These are phyloP conservation scores for Varanus komodoensis DNA, from an alignment of 2,113 vertebrate species.

Conservation along the genomic window DNA sequence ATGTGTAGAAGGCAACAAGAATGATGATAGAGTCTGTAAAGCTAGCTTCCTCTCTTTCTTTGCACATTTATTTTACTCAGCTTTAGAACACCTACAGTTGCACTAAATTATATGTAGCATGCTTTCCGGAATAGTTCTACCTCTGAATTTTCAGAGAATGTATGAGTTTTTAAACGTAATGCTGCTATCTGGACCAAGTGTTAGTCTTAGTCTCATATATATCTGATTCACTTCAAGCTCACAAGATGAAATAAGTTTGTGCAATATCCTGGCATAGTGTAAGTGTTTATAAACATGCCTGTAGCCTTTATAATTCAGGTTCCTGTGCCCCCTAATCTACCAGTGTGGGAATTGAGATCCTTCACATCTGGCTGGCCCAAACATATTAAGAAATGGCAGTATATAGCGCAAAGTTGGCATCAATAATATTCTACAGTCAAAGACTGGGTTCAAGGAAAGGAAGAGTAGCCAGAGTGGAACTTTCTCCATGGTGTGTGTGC, in stretches of 20 bases:
- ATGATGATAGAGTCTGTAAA: too few species aligned
- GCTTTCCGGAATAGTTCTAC: neutral
- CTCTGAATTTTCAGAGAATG: neutral
- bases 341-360: neutral
- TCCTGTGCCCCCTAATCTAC: neutral
- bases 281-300: neutral
- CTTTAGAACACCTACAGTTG: too few species aligned
- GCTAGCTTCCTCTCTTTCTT: too few species aligned
- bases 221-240: too few species aligned
- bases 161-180: neutral
- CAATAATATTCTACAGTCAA: neutral
- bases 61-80: too few species aligned
- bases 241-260: neutral
- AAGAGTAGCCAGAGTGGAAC: too few species aligned
- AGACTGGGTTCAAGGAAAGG: neutral
- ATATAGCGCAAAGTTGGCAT: neutral
- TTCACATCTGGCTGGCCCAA: neutral
- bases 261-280: neutral
- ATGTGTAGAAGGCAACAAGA: too few species aligned
- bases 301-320: neutral
- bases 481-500: too few species aligned
- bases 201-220: neutral
- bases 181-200: neutral
- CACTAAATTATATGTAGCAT: neutral
- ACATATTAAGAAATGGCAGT: neutral